Conservation (phyloP, 2,888 invertebrate species). For the Drosophila paranaensis region DNA sequence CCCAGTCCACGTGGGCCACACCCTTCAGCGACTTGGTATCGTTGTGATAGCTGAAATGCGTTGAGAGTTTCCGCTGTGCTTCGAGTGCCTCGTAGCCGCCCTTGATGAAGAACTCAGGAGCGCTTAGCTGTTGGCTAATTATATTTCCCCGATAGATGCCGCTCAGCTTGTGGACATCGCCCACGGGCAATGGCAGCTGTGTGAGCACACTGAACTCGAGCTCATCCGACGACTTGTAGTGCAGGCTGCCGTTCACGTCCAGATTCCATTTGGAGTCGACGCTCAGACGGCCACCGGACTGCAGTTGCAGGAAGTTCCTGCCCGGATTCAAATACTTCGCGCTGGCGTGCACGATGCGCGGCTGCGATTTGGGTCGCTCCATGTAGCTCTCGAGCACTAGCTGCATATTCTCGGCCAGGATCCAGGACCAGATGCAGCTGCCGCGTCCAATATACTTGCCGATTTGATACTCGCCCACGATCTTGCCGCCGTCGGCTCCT, state of each 20-base stretch:
- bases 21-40: slow-evolving; percentile 76
- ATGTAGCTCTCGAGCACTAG: slow-evolving; percentile 85
- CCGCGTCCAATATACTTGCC: slow-evolving; percentile 85
- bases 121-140: slow-evolving; percentile 65
- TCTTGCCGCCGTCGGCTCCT: slow-evolving; percentile 74
- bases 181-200: slow-evolving; percentile 86
- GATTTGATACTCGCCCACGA: slow-evolving; percentile 84
- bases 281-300: slow-evolving; percentile 86
- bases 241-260: slow-evolving; percentile 85
- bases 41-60: slow-evolving; percentile 82
- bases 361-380: slow-evolving; percentile 81
- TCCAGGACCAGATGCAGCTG: slow-evolving; percentile 86
- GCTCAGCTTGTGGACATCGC: slow-evolving; percentile 86
- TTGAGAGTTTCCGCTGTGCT: slow-evolving; percentile 85
- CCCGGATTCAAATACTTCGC: slow-evolving; percentile 86
- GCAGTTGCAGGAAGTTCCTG: slow-evolving; percentile 85
- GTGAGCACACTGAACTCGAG: slow-evolving; percentile 85
- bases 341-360: slow-evolving; percentile 85
- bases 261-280: slow-evolving; percentile 87
- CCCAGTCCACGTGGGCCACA: slow-evolving; percentile 82
- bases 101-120: slow-evolving; percentile 85
- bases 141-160: slow-evolving; percentile 82
- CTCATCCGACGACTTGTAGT: slow-evolving; percentile 76
- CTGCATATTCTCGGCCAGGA: slow-evolving; percentile 86
- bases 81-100: slow-evolving; percentile 85